Base-by-base conservation (phyloP, 2,888 invertebrate genomes). In the Caenorhabditis afra region DNA sequence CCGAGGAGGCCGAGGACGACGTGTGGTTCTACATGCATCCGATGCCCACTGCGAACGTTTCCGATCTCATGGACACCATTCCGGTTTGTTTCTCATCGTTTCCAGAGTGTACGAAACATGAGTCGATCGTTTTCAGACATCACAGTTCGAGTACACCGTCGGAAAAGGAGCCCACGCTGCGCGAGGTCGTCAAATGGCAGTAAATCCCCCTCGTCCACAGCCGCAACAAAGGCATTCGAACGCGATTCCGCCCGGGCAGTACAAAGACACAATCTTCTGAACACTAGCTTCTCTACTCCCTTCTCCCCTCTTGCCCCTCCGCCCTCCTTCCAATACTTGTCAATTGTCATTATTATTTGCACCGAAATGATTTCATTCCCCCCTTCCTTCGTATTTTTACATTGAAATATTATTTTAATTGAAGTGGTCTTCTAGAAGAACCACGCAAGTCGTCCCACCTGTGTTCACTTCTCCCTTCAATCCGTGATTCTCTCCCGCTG, bases 1-100 rank as follows among this genome's bases (percentile, higher is more conserved):
- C 96, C 0, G 97, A 98, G 90, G 94, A 95, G 29, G 86, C 86
- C 3, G 91, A 99, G 1, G 96, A 97, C 92, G 97, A 99, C 90
- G 96, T 97, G 90, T 99, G 98, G 92, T 99, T 99, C 92, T 99
- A 96, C 96, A 95, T 95, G 5, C 96, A 97, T 91, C 98, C 99
- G 0, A 95, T 96, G 94, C 97, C 97, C 0, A 81, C 82, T 20
- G 91, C 91, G 10, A 91, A 91, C 67, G 87, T 92, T 55, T 88
- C 85, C 14, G 88, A 89, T 55, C 76, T 87, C 39, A 85, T 87
- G 73, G 68, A 77, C 10, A 81, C 75, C 3, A 73, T 85, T 35
- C 65, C 75, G 50, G 85, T 81, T 22, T 10, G 22, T 39, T 52
- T 50, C 29, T 37, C n/a, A n/a, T n/a, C n/a, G n/a, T n/a, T n/a